Evolutionary conservation across 2,797 vertebrate species (phyloP), one percentile per base, ranked within the genome.

Genomic region (Eutrigla gurnardus): DNA sequence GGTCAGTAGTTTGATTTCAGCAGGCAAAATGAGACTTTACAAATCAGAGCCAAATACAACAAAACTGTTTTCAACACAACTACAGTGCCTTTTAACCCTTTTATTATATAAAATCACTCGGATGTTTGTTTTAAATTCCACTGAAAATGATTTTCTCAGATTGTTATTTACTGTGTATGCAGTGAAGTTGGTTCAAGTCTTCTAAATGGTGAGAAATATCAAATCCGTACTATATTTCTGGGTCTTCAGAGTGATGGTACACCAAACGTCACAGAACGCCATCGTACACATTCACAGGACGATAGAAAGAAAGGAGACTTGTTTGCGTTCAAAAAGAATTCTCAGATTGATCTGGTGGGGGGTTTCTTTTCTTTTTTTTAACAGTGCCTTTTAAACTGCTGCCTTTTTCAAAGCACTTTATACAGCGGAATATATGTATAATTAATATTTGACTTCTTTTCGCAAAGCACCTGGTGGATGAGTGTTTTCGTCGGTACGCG

Each of bases 361-460:
- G 25, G 25, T 25, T 25, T 25, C 25, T 25, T 25, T 25, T 46
- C 13, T 47, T 47, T 47, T n/a, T 90, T 88, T 89, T 89, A 85
- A 88, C 89, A 89, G 93, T 94, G 93, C 93, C 93, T 94, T 93
- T 93, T 90, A 72, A 90, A 92, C 90, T 91, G 90, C 91, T 94
- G 92, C 92, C 91, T 93, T 93, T 90, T 88, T 88, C 68, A 88
- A 92, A 91, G 92, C 92, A 94, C 93, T 94, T 94, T 94, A 93
- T 90, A 86, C 81, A 83, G 80, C 52, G 78, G 62, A 78, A 82
- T 86, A 81, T 83, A 73, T 86, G 68, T 89, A 79, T 81, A 69
- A 81, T 64, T 59, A 60, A 77, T 69, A 71, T 81, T 80, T 70
- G 46, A 82, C 70, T 86, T 83, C 13, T 74, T 76, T 76, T 81